Percentiles rank a stretch among this genome's conserved stretches.
phyloP scores from a whole-genome alignment of 2,888 invertebrate genomes.

The Eledona agricola region DNA sequence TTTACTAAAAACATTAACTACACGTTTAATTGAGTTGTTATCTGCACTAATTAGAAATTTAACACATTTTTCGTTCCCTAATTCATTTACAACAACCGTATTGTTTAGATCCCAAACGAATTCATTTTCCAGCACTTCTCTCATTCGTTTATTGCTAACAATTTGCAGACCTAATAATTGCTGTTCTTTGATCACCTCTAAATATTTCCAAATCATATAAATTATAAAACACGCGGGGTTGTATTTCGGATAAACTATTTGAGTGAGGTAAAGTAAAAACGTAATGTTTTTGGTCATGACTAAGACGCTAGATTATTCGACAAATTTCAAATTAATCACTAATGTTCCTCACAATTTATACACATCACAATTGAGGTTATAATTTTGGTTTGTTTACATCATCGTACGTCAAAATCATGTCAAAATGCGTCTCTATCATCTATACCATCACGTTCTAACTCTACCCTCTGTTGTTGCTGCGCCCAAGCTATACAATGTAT shows the following conservation, averaged over 20 bases:
- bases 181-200: conserved; percentile 47
- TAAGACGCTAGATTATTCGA: conserved; percentile 1
- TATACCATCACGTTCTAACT: too few relatives aligned
- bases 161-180: conserved; percentile 44
- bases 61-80: conserved; percentile 36
- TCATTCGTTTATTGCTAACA: conserved; percentile 45
- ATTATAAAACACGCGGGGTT: conserved; percentile 54
- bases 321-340: too few relatives aligned
- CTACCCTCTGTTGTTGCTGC: too few relatives aligned
- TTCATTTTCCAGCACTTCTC: conserved; percentile 35
- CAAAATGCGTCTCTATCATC: too few relatives aligned
- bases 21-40: conserved; percentile 19
- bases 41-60: conserved; percentile 13
- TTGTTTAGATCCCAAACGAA: conserved; percentile 52
- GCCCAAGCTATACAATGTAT: too few relatives aligned
- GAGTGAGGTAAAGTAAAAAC: conserved; percentile 24
- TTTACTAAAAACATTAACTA: conserved; percentile 33
- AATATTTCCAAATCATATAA: conserved; percentile 56
- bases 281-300: not conserved
- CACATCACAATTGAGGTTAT: too few relatives aligned
- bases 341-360: too few relatives aligned
- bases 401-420: too few relatives aligned
- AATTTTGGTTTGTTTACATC: too few relatives aligned
- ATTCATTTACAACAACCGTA: conserved; percentile 46
- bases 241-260: conserved; percentile 45